Evolutionary conservation across 2,113 vertebrate species (phyloP).

Genomic region (Poecilia latipinna): DNA sequence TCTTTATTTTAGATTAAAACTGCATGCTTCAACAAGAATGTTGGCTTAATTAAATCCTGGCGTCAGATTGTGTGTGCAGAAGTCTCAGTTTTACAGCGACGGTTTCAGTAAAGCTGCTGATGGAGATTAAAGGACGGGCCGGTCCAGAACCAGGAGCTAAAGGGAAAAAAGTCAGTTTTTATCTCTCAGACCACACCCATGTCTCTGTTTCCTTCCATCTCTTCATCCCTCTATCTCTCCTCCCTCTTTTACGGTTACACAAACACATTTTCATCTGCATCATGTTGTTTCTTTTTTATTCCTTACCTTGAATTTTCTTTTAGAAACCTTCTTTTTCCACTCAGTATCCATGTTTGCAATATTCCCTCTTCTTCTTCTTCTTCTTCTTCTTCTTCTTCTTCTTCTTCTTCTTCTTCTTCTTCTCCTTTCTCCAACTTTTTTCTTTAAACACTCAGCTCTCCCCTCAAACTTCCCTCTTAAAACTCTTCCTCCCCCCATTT

Average conservation of each 20-base stretch:
- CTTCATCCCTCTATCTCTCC: slow-evolving; percentile 9
- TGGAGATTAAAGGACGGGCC: not conserved
- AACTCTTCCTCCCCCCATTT: not conserved
- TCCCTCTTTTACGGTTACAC: slow-evolving; percentile 3
- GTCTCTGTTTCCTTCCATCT: not conserved
- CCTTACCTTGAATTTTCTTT: slow-evolving; percentile 37
- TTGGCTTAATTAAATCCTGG: not conserved
- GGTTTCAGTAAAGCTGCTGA: not conserved
- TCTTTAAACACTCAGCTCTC: not conserved
- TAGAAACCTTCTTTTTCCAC: not conserved
- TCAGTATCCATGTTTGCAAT: not conserved
- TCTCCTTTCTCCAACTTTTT: not conserved
- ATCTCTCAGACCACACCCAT: slow-evolving; percentile 32
- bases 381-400: not conserved
- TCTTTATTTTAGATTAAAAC: not conserved
- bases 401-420: not conserved
- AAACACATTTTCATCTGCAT: not conserved
- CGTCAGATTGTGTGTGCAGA: not conserved
- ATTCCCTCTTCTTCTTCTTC: not conserved
- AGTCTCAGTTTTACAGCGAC: not conserved
- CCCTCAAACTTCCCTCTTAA: not conserved
- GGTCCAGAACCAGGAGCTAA: not conserved
- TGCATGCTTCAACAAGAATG: not conserved
- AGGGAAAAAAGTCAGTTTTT: not conserved
- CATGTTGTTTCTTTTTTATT: not conserved